A percentile compares a stretch with the other conserved stretches of the same genome.
phyloP scores from a whole-genome alignment of 2,797 vertebrate species.

The Lycodopsis pacificus region DNA sequence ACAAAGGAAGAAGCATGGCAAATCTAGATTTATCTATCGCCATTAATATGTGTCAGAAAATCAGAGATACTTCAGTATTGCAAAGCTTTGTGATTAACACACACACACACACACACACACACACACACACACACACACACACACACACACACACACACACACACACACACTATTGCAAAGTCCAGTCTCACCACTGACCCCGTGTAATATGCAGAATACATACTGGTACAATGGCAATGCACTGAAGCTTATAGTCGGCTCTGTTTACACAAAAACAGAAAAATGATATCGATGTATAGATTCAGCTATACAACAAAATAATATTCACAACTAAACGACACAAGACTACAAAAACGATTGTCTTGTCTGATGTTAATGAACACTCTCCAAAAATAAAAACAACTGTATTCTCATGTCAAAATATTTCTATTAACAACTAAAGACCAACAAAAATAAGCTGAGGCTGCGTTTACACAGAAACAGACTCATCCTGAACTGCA shows the following conservation, averaged over 20 bases:
- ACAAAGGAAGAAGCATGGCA: slow-evolving; percentile 73
- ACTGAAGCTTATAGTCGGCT: slow-evolving; percentile 37
- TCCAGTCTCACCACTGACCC: slow-evolving; percentile 43
- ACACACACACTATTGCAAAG: slow-evolving; percentile 56
- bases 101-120: slow-evolving; percentile 29
- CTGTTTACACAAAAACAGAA: slow-evolving; percentile 36
- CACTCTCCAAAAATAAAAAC: neutral
- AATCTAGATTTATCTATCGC: slow-evolving; percentile 64
- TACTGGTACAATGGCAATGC: slow-evolving; percentile 35
- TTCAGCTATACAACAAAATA: neutral
- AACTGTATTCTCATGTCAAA: neutral
- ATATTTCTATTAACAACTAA: neutral
- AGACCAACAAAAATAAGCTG: neutral
- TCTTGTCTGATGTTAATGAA: slow-evolving; percentile 30
- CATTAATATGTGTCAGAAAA: slow-evolving; percentile 52
- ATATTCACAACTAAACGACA: neutral
- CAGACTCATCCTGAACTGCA: slow-evolving; percentile 5
- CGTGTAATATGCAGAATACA: slow-evolving; percentile 41
- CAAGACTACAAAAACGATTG: neutral
- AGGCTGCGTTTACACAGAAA: slow-evolving; percentile 12
- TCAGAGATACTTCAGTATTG: slow-evolving; percentile 77
- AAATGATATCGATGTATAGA: neutral
- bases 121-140: too few species aligned
- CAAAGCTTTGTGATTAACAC: slow-evolving; percentile 73
- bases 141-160: slow-evolving; percentile 7